phyloP scores from a whole-genome alignment of 2,113 vertebrate genomes.

The Syngnathus floridae region DNA sequence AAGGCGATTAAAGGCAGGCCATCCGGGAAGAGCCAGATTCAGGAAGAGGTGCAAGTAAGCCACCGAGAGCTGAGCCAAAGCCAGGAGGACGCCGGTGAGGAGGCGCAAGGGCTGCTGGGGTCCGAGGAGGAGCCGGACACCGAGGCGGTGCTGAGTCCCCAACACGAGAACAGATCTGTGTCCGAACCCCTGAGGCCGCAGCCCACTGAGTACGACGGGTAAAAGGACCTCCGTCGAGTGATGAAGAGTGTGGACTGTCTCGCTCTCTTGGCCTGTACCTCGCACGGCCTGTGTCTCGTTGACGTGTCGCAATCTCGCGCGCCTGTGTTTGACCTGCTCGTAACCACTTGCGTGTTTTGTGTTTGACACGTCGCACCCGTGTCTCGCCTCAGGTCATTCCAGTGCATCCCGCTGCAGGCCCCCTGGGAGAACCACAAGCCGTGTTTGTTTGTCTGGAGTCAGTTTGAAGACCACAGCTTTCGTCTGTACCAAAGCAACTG shows the following conservation, averaged over 20 bases:
- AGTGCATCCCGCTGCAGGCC: conserved; percentile 71
- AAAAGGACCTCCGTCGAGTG: background rate
- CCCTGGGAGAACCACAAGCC: conserved; percentile 73
- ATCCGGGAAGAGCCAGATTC: conserved; percentile 59
- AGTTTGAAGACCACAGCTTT: conserved; percentile 87
- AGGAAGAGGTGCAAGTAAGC: conserved; percentile 31
- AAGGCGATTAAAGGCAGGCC: conserved; percentile 70
- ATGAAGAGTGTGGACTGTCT: too few species aligned
- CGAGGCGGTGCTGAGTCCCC: conserved; percentile 57
- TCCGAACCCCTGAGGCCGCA: conserved; percentile 70
- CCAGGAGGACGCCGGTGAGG: conserved; percentile 51
- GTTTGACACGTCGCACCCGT: too few species aligned
- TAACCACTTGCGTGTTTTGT: too few species aligned
- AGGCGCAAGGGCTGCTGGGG: conserved; percentile 45
- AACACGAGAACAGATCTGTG: conserved; percentile 67
- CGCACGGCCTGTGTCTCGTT: too few species aligned
- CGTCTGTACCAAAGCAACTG: conserved; percentile 81
- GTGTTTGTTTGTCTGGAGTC: conserved; percentile 80
- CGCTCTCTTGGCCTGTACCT: too few species aligned
- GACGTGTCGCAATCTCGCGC: too few species aligned
- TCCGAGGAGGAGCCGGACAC: conserved; percentile 66
- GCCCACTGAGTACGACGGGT: conserved; percentile 80
- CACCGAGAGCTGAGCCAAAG: conserved; percentile 52
- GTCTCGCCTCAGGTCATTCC: conserved; percentile 72
- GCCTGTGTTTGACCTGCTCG: too few species aligned